Base-by-base conservation (phyloP, 1,140 invertebrate genomes). In the Linepithema humile region DNA sequence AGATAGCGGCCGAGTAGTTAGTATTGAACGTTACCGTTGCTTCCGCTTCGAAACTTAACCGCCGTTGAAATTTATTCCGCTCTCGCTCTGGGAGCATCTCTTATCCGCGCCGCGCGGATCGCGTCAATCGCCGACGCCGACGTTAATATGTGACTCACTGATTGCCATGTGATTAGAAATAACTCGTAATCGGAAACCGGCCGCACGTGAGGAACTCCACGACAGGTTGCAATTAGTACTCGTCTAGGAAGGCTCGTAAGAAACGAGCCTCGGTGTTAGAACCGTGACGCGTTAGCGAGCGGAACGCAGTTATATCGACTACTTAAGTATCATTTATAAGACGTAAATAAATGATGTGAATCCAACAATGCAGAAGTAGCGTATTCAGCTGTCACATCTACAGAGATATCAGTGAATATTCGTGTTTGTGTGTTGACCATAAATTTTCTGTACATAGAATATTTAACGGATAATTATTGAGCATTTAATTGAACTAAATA, bases 151-250 rank as follows among this genome's bases (percentile, higher is more conserved):
- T 43, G 38, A 53, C 67, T 20, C 9, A 29, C 20, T n/a, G 40
- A 62, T 38, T 20, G 35, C 17, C 6, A 9, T 45, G 43, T n/a
- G 9, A 77, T 29, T 55, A n/a, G 48, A 57, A 70, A 53, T 78
- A 50, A n/a, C 6, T 50, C 20, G 45, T 29, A 29, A 78, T 78
- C 23, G 74, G 4, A 29, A 50, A 69, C 50, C 23, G 32, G 75
- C 23, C 15, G 26, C 12, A 29, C 10, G 53, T 12, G 35, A 23
- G 50, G 15, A 45, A 32, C 20, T 26, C 12, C 20, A 9, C 72
- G 74, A 77, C 43, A 38, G 23, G 48, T 53, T 35, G 60, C 32
- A 78, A 78, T 77, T 67, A 67, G 45, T 65, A 67, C 20, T 69
- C 43, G 20, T 77, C 45, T 6, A 45, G 59, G 20, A n/a, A 65